Base-by-base conservation (phyloP, 1,140 invertebrate species). In the Heliconius nattereri region DNA sequence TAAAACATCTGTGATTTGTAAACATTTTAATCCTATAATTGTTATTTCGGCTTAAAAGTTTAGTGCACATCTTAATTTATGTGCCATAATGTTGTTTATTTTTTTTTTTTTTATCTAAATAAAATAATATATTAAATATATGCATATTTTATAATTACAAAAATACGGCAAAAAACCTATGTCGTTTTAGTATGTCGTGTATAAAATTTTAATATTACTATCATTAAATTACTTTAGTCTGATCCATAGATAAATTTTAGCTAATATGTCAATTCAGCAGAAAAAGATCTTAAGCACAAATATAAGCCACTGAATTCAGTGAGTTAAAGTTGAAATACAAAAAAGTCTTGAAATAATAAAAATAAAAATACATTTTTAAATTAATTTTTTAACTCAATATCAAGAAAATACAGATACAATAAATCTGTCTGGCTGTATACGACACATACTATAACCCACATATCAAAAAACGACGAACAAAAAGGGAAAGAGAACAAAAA, bases 401-500 rank as follows among this genome's bases (percentile, higher is more conserved):
- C 3, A 26, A 66, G 13, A 6, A n/a, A 29, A 66, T 26, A 66
- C 23, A 66, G 60, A n/a, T 23, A 66, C 23, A 66, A 66, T 66
- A 23, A 66, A 66, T 66, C 23, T 66, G 60, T 66, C 60, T 40
- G 75, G 37, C 45, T 76, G 60, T 76, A 54, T 78, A 57, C 77
- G 76, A 76, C 75, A 76, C 35, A 66, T n/a, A 29, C 54, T 40
- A 70, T 57, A 70, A 76, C 75, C n/a, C 57, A 57, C 54, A 57
- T 57, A 57, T 11, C 54, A 66, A 66, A 66, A 66, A 66, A 66
- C 60, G 26, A 29, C 23, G 60, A 45, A 45, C 37, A 70, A 75
- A 73, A 66, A 76, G 32, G 73, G 29, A 73, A 32, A 66, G 49
- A 80, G 60, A 84, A 80, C 76, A 76, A 81, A 87, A 87, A 83